Evolutionary conservation across 2,888 invertebrate genomes (phyloP), one percentile per base, ranked within the genome.

Genomic region (Watsonalla binaria): DNA sequence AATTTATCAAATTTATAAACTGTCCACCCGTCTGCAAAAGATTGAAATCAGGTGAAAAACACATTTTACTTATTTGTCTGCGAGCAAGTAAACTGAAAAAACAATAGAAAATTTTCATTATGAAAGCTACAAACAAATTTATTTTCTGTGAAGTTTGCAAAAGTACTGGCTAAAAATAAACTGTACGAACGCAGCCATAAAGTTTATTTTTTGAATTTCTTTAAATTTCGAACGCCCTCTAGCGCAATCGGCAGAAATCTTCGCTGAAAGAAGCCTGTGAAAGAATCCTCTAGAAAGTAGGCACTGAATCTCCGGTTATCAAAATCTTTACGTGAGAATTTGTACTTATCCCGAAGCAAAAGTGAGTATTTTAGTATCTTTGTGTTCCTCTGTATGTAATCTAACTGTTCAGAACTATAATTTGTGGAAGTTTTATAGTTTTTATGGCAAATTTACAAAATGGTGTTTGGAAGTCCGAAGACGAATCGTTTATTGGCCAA

Each of bases 201-300:
- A 57, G 52, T 70, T 78, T 62, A 72, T 73, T 72, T 83, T 80
- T 78, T 73, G 78, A 82, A 80, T 57, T 58, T 60, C 57, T 85
- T 90, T 78, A 73, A 87, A 89, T 79, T 86, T 80, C 62, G 88
- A 90, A 89, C 89, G 88, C 88, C 86, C 84, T 82, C 89, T 90
- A 68, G 72, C 79, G 80, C 75, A 78, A 72, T 68, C 65, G 68
- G 67, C 72, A 70, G 71, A 68, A 74, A 78, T 78, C 72, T 78
- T 70, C 65, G 65, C 74, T 89, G 91, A 90, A 89, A 91, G 91
- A 91, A 90, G 86, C 91, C 82, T 82, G 79, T 91, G 91, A 86
- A 90, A 90, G 90, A 91, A 86, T 89, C 91, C 86, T 86, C 88
- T 87, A 82, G 86, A 89, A 86, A 89, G 84, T 86, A 89, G 87